phyloP scores from a whole-genome alignment of 1,140 invertebrate genomes.

The Lordiphosa mommai region DNA sequence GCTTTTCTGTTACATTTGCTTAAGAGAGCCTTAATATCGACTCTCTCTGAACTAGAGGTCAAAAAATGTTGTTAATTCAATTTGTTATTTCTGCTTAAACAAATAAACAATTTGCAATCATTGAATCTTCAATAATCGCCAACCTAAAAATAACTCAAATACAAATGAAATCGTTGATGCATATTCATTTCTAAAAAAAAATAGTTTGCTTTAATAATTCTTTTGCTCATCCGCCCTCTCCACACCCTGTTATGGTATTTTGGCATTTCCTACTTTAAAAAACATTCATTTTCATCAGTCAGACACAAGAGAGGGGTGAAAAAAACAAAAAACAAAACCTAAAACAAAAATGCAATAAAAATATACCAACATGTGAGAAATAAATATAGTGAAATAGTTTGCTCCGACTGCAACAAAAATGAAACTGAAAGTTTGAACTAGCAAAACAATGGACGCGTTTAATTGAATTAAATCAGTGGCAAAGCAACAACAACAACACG shows the following conservation, averaged over 20 bases:
- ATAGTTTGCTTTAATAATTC: conserved; percentile 6
- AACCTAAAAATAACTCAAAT: conserved; percentile 3
- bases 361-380: conserved; percentile 8
- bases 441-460: conserved; percentile 35
- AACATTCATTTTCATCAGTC: conserved; percentile 75
- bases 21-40: too few relatives aligned
- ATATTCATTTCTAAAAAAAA: neutral
- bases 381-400: conserved; percentile 38
- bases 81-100: too few relatives aligned
- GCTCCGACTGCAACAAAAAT: conserved; percentile 27
- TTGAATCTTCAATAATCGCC: too few relatives aligned
- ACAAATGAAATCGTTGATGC: too few relatives aligned
- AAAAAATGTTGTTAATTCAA: too few relatives aligned
- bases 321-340: conserved; percentile 12
- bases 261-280: conserved; percentile 79
- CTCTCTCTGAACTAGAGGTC: too few relatives aligned
- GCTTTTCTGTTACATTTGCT: too few relatives aligned
- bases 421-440: conserved; percentile 68
- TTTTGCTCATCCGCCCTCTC: conserved; percentile 20
- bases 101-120: too few relatives aligned
- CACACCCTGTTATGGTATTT: conserved; percentile 23
- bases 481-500: conserved; percentile 21
- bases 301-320: conserved; percentile 36
- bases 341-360: conserved; percentile 38
- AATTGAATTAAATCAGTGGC: conserved; percentile 72